phyloP scores from a whole-genome alignment of 1,140 invertebrate species.

The Musca domestica region DNA sequence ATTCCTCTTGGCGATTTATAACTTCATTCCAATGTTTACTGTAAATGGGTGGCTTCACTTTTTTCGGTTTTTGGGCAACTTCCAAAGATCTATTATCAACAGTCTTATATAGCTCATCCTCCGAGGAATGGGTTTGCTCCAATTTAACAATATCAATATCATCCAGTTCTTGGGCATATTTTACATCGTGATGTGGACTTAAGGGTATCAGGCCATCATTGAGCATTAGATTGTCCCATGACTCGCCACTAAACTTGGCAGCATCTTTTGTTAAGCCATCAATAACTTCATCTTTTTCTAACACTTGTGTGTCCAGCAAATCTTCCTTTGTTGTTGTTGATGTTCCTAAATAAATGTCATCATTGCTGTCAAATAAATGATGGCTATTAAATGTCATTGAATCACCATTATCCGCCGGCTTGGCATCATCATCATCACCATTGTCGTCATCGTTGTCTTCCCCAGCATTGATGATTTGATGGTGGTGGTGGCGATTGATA shows the following conservation, averaged over 20 bases:
- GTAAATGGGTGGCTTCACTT: not conserved
- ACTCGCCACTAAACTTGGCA: not conserved
- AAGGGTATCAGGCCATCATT: conserved; percentile 34
- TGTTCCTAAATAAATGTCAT: conserved; percentile 28
- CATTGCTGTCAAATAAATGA: conserved; percentile 50
- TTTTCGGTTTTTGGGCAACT: not conserved
- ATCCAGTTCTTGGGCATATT: conserved; percentile 23
- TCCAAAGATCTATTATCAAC: not conserved
- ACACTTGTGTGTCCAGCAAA: not conserved
- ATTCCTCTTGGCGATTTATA: not conserved
- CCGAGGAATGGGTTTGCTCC: conserved; percentile 24
- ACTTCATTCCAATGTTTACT: conserved; percentile 20
- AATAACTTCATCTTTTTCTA: not conserved
- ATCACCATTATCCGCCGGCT: conserved; percentile 18
- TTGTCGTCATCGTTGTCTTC: conserved; percentile 8
- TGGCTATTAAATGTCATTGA: conserved; percentile 47
- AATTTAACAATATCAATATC: conserved; percentile 50
- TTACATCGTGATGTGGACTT: conserved; percentile 24
- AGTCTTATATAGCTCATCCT: conserved; percentile 28
- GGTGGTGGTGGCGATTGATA: conserved; percentile 32
- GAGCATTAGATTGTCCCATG: conserved; percentile 40
- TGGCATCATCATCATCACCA: conserved; percentile 8
- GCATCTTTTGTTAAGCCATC: not conserved
- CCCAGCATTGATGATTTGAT: too few species aligned
- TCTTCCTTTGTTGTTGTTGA: not conserved